Evolutionary conservation across 2,797 vertebrate genomes (phyloP).

Genomic region (Myiotriccus ornatus): DNA sequence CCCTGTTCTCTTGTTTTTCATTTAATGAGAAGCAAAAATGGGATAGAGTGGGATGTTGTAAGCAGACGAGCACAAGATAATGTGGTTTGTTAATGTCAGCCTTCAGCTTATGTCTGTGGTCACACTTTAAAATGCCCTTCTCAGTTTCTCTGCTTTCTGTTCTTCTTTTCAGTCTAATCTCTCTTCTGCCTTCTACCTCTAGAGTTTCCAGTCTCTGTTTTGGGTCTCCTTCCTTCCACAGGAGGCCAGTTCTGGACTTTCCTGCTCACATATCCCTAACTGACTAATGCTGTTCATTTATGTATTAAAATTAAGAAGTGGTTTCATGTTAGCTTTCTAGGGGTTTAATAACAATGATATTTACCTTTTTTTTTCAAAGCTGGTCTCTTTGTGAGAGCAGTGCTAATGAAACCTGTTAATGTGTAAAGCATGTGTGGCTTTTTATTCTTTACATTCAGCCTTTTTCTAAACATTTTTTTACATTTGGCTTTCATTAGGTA

Average conservation of each 20-base stretch:
- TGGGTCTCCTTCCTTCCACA: not conserved
- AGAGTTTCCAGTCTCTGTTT: slow-evolving; percentile 17
- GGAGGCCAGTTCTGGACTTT: slow-evolving; percentile 9
- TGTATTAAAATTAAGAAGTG: not conserved
- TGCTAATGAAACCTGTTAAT: slow-evolving; percentile 3
- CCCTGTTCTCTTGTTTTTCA: not conserved
- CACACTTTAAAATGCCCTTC: not conserved
- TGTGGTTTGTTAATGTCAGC: slow-evolving; percentile 53
- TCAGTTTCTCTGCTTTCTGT: slow-evolving; percentile 24
- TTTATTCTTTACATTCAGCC: not conserved
- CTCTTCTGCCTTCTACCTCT: not conserved
- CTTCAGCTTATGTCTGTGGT: not conserved
- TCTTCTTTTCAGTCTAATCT: slow-evolving; percentile 8
- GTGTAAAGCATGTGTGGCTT: not conserved
- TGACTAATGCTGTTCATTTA: not conserved
- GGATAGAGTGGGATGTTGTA: not conserved
- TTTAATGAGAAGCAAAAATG: slow-evolving; percentile 2
- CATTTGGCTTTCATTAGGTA: slow-evolving; percentile 13
- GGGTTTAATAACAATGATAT: not conserved
- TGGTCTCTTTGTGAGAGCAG: not conserved
- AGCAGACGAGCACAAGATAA: slow-evolving; percentile 1
- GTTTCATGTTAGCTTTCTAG: not conserved
- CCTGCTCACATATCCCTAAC: not conserved
- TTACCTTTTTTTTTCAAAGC: not conserved
- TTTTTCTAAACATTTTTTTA: not conserved